Base-by-base conservation (phyloP, 2,113 vertebrate species). In the Puma concolor region DNA sequence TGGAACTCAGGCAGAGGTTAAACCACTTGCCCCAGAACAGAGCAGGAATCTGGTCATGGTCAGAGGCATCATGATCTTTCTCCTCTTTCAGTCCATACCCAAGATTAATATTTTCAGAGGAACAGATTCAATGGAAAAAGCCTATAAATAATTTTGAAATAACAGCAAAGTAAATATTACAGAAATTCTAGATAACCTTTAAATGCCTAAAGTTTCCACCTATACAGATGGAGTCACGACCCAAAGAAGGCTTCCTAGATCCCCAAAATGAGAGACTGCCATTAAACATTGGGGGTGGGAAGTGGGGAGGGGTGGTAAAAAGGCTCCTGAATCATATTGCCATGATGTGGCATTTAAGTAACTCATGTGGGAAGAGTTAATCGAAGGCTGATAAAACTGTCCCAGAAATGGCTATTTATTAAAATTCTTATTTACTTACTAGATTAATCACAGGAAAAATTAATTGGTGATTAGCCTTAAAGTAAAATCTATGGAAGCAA, bases 341-440 rank as follows among this genome's bases (percentile, higher is more conserved):
- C 19, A 29, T 63, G 8, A 44, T 54, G 16, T 27, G 12, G 27
- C n/a, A 67, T 81, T 72, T 52, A 67, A 52, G n/a, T 19, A 48
- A 84, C 16, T 38, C 31, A 8, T n/a, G 2, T 92, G 57, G n/a
- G 50, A 52, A 77, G 50, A 89, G 5, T 44, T 84, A 16, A 2
- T 64, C 15, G 71, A 82, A 79, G 52, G 4, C 33, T 41, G 14
- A 64, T 94, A 86, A 81, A 90, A 93, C 54, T 60, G n/a, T 88
- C 52, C 54, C 11, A 50, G 81, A 31, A 92, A 82, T 27, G 16
- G 2, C 7, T 97, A 41, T 77, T 83, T 94, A 89, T 89, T 91
- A 67, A 91, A 64, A 27, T 88, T 94, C 3, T 77, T 94, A 85
- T 82, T 97, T 89, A 93, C 31, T 80, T 91, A 80, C 71, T 82